phyloP scores from a whole-genome alignment of 2,113 vertebrate genomes.

The Saguinus midas region DNA sequence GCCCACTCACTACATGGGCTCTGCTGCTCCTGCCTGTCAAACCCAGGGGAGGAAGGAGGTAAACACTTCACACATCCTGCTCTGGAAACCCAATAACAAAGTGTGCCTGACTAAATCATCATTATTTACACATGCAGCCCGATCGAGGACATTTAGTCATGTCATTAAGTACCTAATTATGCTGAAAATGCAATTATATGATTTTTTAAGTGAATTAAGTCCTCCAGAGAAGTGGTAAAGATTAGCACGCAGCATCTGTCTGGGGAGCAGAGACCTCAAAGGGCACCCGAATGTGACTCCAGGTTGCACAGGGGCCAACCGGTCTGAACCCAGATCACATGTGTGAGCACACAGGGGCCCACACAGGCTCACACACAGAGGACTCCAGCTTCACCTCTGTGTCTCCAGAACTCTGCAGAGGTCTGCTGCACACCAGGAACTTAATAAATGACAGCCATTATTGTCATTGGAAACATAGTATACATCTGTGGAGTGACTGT shows the following conservation, averaged over 20 bases:
- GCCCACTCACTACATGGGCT: no score
- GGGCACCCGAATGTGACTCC: background rate
- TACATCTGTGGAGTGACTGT: background rate
- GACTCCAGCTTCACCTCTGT: background rate
- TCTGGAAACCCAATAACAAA: slow-evolving; percentile 36
- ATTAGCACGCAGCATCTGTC: background rate
- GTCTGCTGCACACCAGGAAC: background rate
- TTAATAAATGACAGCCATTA: background rate
- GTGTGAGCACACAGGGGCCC: background rate
- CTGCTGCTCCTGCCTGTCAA: background rate
- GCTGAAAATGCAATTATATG: slow-evolving; percentile 74
- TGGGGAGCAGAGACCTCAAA: background rate
- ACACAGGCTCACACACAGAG: background rate
- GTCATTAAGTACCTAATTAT: slow-evolving; percentile 70
- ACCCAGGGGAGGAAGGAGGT: background rate
- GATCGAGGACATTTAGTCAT: slow-evolving; percentile 44
- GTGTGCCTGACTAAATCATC: slow-evolving; percentile 47
- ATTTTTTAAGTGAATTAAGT: slow-evolving; percentile 65
- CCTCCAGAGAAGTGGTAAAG: slow-evolving; percentile 39
- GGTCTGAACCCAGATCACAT: background rate
- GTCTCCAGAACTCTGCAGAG: background rate
- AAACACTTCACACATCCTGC: background rate
- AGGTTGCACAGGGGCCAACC: no score
- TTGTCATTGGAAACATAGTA: background rate
- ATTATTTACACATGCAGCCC: slow-evolving; percentile 58